Evolutionary conservation across 1,140 invertebrate species (phyloP), one percentile per base, ranked within the genome.

Genomic region (Drosophila kanapiae): DNA sequence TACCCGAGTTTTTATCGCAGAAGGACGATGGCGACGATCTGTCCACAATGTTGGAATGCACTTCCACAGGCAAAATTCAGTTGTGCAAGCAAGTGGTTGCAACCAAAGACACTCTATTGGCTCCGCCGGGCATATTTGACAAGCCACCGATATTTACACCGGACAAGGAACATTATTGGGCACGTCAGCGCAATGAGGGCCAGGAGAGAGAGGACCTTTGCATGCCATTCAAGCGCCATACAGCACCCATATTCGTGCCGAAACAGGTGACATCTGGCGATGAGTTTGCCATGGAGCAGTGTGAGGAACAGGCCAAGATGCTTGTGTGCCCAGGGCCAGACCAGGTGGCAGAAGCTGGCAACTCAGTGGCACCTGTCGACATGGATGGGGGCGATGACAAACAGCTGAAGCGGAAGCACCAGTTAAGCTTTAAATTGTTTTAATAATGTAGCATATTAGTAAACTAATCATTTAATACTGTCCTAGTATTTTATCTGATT

Each of bases 1-100:
- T 95, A 0, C 96, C 97, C 87, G 96, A 97, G 92, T 93, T 96
- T 48, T 94, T 95, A 0, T 94, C 95, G 35, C 88, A 86, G 7
- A 93, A 93, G 8, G 96, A 96, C 68, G 93, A 93, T 58, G 93
- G 94, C 78, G 95, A 95, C 54, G 94, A 95, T 92, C 88, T 96
- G 33, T 95, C 95, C 3, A 95, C 95, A 38, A 80, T 96, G 18
- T 85, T 96, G 1, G 59, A 57, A 5, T 65, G 69, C 1, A 49
- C 27, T 27, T 3, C 65, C 4, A 11, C 47, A 0, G 85, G 84
- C 0, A 81, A 72, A 47, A 48, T 85, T 2, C 31, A 56, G 27
- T 37, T 65, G 10, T 31, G 69, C 1, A 43, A 6, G 6, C 18
- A 42, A 31, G 35, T 37, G 31, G 33, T 57, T 8, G 13, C 16